Evolutionary conservation across 2,888 invertebrate genomes (phyloP).

Genomic region (Amiota minor): DNA sequence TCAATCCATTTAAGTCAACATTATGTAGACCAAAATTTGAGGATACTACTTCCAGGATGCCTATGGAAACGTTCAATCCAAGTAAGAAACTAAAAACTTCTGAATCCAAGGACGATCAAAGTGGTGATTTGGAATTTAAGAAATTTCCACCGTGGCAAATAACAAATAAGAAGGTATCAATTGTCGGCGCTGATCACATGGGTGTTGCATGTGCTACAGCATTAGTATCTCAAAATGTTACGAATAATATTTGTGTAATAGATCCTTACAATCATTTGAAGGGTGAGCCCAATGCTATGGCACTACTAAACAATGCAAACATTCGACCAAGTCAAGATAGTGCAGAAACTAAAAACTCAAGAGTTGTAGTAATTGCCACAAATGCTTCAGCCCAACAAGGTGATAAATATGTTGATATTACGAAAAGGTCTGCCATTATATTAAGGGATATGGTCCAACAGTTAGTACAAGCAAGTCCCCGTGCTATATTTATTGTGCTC

Average conservation of each 20-base stretch:
- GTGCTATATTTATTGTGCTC: slow-evolving; percentile 85
- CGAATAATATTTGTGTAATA: slow-evolving; percentile 83
- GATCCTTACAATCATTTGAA: slow-evolving; percentile 82
- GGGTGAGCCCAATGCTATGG: neutral
- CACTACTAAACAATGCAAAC: neutral
- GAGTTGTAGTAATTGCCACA: slow-evolving; percentile 10
- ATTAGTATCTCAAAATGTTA: slow-evolving; percentile 83
- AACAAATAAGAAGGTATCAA: slow-evolving; percentile 80
- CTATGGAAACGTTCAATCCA: no score
- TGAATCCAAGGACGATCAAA: no score
- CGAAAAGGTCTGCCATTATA: neutral
- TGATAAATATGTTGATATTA: neutral
- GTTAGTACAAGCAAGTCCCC: slow-evolving; percentile 78
- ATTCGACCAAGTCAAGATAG: neutral
- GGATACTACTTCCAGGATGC: no score
- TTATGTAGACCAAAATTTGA: no score
- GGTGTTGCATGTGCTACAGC: slow-evolving; percentile 90
- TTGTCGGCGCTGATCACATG: slow-evolving; percentile 88
- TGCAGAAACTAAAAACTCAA: neutral
- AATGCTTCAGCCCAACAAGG: slow-evolving; percentile 77
- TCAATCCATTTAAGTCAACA: no score
- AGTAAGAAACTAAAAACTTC: no score
- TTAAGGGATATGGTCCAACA: slow-evolving; percentile 40
- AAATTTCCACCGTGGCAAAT: neutral
- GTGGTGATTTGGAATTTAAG: neutral